Conservation (phyloP, 2,797 vertebrate species). For the Ptychobarbus kaznakovi region DNA sequence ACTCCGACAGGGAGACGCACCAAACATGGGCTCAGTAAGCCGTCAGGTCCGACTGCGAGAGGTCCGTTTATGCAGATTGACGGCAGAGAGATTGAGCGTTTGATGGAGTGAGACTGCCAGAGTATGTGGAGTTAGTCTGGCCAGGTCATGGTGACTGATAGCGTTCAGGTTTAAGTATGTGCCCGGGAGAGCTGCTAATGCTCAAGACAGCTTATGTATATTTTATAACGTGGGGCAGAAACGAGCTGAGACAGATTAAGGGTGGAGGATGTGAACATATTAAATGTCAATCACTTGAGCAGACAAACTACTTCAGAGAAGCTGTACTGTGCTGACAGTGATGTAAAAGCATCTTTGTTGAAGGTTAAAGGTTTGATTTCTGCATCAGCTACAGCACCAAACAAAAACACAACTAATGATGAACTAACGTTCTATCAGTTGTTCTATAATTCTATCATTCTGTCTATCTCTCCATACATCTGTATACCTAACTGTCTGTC, state of each 20-base stretch:
- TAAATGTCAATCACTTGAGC: constrained; percentile 54
- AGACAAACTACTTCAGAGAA: not conserved
- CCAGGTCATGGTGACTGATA: constrained; percentile 57
- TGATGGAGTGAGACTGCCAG: constrained; percentile 28
- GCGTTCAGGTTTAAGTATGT: constrained; percentile 69
- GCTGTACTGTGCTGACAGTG: too few species aligned
- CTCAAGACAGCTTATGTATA: constrained; percentile 73
- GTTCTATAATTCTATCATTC: not conserved
- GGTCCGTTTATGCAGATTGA: constrained; percentile 30
- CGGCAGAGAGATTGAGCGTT: constrained; percentile 18
- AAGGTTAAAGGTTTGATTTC: constrained; percentile 23
- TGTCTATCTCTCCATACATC: not conserved
- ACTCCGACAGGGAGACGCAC: constrained; percentile 21
- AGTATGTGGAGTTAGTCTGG: constrained; percentile 43
- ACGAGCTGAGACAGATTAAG: constrained; percentile 27
- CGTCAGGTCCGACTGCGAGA: not conserved
- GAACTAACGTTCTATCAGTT: not conserved
- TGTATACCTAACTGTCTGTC: not conserved
- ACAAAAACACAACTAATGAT: not conserved
- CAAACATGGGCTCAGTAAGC: constrained; percentile 33
- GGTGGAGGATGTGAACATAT: constrained; percentile 50
- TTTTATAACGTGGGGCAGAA: constrained; percentile 67
- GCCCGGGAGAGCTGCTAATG: constrained; percentile 59
- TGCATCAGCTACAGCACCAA: not conserved
- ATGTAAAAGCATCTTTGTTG: not conserved